Conservation (phyloP, 2,113 vertebrate species). For the Sakesphorus luctuosus region DNA sequence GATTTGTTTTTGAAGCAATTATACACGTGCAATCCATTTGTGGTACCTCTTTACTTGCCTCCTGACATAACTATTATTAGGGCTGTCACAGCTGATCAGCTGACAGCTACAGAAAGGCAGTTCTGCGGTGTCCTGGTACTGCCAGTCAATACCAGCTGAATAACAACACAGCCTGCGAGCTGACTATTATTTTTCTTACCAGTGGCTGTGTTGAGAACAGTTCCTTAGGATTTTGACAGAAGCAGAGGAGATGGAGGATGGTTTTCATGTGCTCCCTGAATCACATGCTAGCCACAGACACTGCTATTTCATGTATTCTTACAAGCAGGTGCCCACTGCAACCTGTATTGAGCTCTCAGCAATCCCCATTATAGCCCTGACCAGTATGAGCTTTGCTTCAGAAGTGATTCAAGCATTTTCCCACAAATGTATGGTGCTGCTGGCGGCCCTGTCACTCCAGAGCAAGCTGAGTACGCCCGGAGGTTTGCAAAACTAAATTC, state of each 20-base stretch:
- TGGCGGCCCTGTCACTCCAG: neutral
- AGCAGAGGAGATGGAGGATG: neutral
- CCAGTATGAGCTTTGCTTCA: neutral
- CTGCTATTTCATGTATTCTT: neutral
- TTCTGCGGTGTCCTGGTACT: slow-evolving; percentile 37
- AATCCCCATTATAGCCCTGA: neutral
- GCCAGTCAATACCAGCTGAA: slow-evolving; percentile 49
- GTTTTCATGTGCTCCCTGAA: neutral
- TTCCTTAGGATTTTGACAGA: slow-evolving; percentile 34
- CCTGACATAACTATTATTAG: slow-evolving; percentile 69
- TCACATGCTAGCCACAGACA: rapidly evolving
- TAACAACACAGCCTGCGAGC: neutral
- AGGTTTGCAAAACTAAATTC: slow-evolving; percentile 31
- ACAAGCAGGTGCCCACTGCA: rapidly evolving
- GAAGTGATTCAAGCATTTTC: neutral
- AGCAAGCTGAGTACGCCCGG: neutral
- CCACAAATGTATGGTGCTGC: rapidly evolving
- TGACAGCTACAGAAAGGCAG: slow-evolving; percentile 46
- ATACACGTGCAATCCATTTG: slow-evolving; percentile 69
- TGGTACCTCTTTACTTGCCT: slow-evolving; percentile 57
- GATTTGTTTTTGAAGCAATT: slow-evolving; percentile 73
- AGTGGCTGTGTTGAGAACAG: neutral
- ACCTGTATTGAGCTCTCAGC: neutral
- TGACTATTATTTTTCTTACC: slow-evolving; percentile 14
- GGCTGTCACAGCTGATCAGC: slow-evolving; percentile 54